Evolutionary conservation across 2,888 invertebrate genomes (phyloP).

Genomic region (Leistus spinibarbis): DNA sequence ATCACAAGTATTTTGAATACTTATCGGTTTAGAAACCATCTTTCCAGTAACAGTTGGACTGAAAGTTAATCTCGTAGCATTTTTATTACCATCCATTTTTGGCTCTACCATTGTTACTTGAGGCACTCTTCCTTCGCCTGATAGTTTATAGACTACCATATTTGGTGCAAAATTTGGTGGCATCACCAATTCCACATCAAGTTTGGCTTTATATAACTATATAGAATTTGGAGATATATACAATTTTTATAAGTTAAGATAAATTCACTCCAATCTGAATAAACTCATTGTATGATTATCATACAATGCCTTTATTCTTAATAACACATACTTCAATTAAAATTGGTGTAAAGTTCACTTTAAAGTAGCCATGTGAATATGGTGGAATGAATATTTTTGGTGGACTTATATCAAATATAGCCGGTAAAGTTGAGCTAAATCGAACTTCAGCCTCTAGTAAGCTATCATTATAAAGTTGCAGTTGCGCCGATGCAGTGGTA

Average conservation of each 20-base stretch:
- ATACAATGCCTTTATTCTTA: conserved; percentile 26
- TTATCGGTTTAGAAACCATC: conserved; percentile 44
- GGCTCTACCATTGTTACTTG: conserved; percentile 55
- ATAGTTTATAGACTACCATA: conserved; percentile 49
- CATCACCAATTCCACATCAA: conserved; percentile 48
- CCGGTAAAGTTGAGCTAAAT: conserved; percentile 43
- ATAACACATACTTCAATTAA: conserved; percentile 52
- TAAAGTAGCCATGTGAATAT: conserved; percentile 50
- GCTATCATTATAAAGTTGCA: conserved; percentile 56
- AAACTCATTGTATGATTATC: no score
- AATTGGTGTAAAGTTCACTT: conserved; percentile 55
- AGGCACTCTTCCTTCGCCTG: conserved; percentile 58
- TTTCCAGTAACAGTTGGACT: conserved; percentile 51
- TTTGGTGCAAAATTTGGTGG: conserved; percentile 44
- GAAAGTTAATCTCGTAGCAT: conserved; percentile 50
- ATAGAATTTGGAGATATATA: no score
- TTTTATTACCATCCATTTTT: conserved; percentile 38
- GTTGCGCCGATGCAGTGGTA: conserved; percentile 48
- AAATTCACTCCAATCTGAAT: no score
- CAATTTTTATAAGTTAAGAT: no score
- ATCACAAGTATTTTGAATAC: conserved; percentile 54
- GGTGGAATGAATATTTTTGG: conserved; percentile 51
- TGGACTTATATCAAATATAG: conserved; percentile 53
- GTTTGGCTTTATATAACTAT: conserved; percentile 48
- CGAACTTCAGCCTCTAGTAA: conserved; percentile 50